Conservation (phyloP, 2,888 invertebrate genomes). For the Adineta ricciae region DNA sequence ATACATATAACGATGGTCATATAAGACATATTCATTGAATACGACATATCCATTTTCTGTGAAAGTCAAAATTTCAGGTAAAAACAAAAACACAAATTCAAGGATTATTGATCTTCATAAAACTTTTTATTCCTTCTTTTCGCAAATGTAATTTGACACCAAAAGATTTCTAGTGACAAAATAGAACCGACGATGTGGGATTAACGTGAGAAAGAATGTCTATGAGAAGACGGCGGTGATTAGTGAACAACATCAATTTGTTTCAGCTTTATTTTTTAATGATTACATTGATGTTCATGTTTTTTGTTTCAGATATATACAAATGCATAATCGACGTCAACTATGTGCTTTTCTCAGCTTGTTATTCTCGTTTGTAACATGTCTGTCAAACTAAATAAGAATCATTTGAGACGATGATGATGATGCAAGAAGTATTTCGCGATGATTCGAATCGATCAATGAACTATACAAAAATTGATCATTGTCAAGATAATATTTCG, state of each 20-base stretch:
- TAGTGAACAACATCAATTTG: neutral
- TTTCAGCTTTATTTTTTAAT: constrained; percentile 9
- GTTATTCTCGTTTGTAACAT: neutral
- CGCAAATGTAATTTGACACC: neutral
- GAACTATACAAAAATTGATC: constrained; percentile 2
- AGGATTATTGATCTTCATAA: neutral
- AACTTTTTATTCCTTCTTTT: neutral
- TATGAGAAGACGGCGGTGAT: neutral
- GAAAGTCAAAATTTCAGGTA: neutral
- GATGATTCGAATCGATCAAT: neutral
- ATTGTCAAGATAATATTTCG: neutral
- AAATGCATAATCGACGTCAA: neutral
- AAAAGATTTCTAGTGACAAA: neutral
- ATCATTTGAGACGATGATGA: neutral
- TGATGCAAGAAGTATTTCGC: neutral
- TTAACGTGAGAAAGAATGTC: constrained; percentile 1
- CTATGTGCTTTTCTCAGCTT: neutral
- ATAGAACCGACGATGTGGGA: neutral
- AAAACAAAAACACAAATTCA: neutral
- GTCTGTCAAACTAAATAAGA: neutral
- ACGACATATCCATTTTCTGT: neutral
- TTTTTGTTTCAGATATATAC: neutral
- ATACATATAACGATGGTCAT: neutral
- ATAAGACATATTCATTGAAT: neutral
- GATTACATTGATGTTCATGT: neutral